Conservation (phyloP, 1,140 invertebrate species). For the Panulirus ornatus region DNA sequence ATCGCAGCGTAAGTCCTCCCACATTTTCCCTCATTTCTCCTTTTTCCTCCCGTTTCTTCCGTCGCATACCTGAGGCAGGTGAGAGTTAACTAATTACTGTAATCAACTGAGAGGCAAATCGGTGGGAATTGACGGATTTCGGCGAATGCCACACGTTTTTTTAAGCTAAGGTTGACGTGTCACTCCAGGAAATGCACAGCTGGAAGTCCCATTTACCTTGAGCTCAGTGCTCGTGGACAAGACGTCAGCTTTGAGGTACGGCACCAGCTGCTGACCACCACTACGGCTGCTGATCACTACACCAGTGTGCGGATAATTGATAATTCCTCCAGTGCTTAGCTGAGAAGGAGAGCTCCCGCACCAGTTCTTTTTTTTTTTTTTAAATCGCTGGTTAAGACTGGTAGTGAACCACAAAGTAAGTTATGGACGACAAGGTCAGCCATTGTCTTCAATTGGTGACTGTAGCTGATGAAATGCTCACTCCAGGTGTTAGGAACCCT, state of each 20-base stretch:
- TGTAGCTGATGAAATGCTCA: too few species aligned
- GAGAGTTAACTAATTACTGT: neutral
- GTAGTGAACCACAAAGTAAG: neutral
- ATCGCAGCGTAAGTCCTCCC: neutral
- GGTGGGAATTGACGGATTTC: neutral
- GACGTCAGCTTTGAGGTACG: neutral
- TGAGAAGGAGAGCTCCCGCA: too few species aligned
- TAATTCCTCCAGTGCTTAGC: too few species aligned
- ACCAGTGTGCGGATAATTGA: too few species aligned
- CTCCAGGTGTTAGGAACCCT: too few species aligned
- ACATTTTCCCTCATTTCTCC: too few species aligned
- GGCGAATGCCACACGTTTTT: neutral
- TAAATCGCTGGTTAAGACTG: neutral
- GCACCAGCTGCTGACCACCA: neutral
- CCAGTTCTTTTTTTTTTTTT: neutral
- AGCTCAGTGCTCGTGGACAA: neutral
- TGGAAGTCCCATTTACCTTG: neutral
- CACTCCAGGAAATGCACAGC: neutral
- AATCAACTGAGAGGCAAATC: neutral
- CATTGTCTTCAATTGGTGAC: too few species aligned
- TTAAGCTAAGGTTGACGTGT: conserved; percentile 35
- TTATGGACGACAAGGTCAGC: neutral
- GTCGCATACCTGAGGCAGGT: too few species aligned
- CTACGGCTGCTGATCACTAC: neutral
- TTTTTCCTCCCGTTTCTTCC: too few species aligned